phyloP scores from a whole-genome alignment of 2,888 invertebrate genomes.

The Calliphora vomitoria region DNA sequence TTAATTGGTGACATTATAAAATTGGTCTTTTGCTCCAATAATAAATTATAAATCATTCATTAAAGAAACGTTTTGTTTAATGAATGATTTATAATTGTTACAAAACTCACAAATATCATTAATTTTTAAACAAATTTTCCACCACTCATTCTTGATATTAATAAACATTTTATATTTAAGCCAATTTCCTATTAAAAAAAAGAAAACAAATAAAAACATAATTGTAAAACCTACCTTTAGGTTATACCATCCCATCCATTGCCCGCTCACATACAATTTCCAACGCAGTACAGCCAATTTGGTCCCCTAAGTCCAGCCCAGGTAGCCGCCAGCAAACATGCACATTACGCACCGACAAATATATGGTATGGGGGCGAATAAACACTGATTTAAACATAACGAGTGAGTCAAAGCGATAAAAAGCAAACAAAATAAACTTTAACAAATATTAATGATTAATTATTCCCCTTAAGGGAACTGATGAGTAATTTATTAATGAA shows the following conservation, averaged over 20 bases:
- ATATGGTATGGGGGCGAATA: slow-evolving; percentile 85
- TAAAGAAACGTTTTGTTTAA: no score
- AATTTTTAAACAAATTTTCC: no score
- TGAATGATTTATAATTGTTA: no score
- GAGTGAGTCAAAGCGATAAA: slow-evolving; percentile 80
- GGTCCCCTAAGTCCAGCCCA: slow-evolving; percentile 85
- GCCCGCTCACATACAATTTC: slow-evolving; percentile 93
- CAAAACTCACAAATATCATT: no score
- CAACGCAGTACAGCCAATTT: slow-evolving; percentile 87
- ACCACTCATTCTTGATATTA: slow-evolving; percentile 9
- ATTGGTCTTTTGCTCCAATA: no score
- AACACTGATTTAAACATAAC: slow-evolving; percentile 80
- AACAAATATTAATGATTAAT: slow-evolving; percentile 18
- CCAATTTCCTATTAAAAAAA: slow-evolving; percentile 35
- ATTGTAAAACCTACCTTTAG: slow-evolving; percentile 79
- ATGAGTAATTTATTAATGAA: not conserved
- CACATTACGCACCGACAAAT: slow-evolving; percentile 84
- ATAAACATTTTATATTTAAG: slow-evolving; percentile 37
- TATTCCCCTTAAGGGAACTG: not conserved
- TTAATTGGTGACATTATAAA: no score
- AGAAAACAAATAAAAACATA: slow-evolving; percentile 24
- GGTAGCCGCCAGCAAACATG: slow-evolving; percentile 85
- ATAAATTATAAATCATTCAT: no score
- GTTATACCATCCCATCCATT: slow-evolving; percentile 89
- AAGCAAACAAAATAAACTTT: slow-evolving; percentile 17